Percentiles rank a stretch among this genome's conserved stretches.
Evolutionary conservation across 2,888 invertebrate species (phyloP).

Genomic region (Catocala nupta): DNA sequence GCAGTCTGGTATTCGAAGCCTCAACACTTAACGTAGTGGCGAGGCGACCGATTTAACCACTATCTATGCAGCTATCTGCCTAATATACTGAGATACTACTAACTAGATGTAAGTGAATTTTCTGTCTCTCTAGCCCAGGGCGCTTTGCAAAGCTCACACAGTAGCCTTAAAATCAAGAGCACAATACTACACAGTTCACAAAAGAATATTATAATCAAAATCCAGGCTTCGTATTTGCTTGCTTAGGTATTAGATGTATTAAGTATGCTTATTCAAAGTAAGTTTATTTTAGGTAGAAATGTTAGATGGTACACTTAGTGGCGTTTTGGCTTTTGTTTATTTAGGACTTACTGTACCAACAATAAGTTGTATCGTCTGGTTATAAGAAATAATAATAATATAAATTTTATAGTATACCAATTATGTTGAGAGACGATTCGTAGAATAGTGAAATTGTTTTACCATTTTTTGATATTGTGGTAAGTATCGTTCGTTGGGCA

Average conservation of each 20-base stretch:
- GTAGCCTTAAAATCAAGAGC: background rate
- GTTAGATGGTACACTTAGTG: background rate
- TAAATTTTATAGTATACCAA: background rate
- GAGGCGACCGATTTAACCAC: too few relatives aligned
- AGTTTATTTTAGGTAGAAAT: background rate
- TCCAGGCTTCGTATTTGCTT: background rate
- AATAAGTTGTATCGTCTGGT: background rate
- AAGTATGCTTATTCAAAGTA: background rate
- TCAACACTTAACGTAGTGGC: too few relatives aligned
- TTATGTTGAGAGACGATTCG: too few relatives aligned
- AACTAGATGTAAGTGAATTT: background rate
- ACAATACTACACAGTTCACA: background rate
- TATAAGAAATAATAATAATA: background rate
- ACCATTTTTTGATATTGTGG: too few relatives aligned
- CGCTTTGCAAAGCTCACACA: background rate
- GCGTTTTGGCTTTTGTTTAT: conserved; percentile 2
- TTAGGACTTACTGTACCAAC: background rate
- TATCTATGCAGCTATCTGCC: too few relatives aligned
- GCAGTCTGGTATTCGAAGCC: too few relatives aligned
- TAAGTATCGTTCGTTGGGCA: too few relatives aligned
- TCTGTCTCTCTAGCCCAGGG: background rate
- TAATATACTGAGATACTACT: background rate
- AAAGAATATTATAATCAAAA: conserved; percentile 5
- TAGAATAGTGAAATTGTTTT: too few relatives aligned
- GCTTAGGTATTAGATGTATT: background rate